Conservation (phyloP, 92 coral and sea anemone species). For the Porites cylindrica region DNA sequence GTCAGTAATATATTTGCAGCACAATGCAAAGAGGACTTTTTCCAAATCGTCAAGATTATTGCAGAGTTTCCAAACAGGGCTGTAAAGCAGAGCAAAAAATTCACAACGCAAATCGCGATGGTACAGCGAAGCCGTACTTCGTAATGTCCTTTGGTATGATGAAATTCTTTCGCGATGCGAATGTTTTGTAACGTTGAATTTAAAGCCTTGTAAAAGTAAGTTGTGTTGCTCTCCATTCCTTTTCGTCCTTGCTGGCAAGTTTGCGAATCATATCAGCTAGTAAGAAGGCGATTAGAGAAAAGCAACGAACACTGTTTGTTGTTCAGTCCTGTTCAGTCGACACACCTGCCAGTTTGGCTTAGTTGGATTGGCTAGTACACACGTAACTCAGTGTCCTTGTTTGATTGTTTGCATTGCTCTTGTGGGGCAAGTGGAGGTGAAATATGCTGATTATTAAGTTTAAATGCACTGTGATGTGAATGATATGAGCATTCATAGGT, state of each 20-base stretch:
- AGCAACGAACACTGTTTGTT: too few species aligned
- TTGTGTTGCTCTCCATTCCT: not conserved
- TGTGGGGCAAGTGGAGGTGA: too few species aligned
- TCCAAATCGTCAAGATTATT: not conserved
- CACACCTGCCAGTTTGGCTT: too few species aligned
- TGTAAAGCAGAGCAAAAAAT: not conserved
- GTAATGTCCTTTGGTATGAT: not conserved
- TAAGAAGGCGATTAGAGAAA: too few species aligned
- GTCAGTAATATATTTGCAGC: not conserved
- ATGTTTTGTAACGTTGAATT: not conserved
- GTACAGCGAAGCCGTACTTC: not conserved
- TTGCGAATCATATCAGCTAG: too few species aligned
- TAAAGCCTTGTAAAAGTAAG: not conserved
- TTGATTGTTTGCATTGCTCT: too few species aligned
- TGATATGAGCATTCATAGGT: too few species aligned
- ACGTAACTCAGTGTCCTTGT: too few species aligned
- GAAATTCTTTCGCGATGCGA: not conserved
- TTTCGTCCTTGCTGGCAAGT: not conserved
- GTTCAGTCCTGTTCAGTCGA: too few species aligned
- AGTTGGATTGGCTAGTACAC: too few species aligned
- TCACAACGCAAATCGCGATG: constrained; percentile 10
- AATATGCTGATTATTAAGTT: too few species aligned
- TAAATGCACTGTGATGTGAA: too few species aligned
- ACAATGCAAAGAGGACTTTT: not conserved
- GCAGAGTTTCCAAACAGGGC: not conserved